phyloP scores from a whole-genome alignment of 2,888 invertebrate species.

The Masnerella sp. region DNA sequence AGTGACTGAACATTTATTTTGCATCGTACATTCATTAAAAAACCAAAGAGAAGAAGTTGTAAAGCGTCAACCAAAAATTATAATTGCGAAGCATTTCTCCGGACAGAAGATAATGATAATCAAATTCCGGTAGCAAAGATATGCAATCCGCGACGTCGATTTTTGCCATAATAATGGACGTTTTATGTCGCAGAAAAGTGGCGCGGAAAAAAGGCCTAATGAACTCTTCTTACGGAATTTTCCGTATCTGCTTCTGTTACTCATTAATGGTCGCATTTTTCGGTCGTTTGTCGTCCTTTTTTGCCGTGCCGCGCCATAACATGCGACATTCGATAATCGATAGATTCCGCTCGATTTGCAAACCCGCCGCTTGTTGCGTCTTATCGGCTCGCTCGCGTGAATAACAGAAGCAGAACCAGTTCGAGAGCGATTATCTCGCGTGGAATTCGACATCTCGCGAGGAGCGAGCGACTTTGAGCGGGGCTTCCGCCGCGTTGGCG shows the following conservation, averaged over 20 bases:
- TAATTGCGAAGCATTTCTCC: constrained; percentile 34
- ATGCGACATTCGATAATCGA: constrained; percentile 57
- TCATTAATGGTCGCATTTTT: constrained; percentile 47
- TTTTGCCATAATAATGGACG: constrained; percentile 53
- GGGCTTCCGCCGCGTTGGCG: constrained; percentile 57
- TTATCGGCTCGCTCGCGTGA: constrained; percentile 55
- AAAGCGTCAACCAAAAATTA: constrained; percentile 40
- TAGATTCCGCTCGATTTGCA: constrained; percentile 60
- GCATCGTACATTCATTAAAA: too few species aligned
- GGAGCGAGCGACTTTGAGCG: constrained; percentile 55
- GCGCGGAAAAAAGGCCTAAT: constrained; percentile 28
- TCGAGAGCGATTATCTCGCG: constrained; percentile 55
- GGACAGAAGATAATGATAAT: constrained; percentile 27
- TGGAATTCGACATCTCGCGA: constrained; percentile 59
- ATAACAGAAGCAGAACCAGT: constrained; percentile 61
- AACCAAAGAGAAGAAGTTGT: constrained; percentile 26
- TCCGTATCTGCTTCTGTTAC: constrained; percentile 52
- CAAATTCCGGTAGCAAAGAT: constrained; percentile 36
- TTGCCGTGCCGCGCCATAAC: constrained; percentile 43
- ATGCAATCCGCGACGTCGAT: constrained; percentile 37
- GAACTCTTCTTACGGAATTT: constrained; percentile 53
- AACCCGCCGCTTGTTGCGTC: constrained; percentile 53
- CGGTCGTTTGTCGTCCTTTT: constrained; percentile 14
- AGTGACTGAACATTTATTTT: too few species aligned
- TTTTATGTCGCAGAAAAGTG: constrained; percentile 44